Base-by-base conservation (phyloP, 2,113 vertebrate species). In the Oxyruncus cristatus region DNA sequence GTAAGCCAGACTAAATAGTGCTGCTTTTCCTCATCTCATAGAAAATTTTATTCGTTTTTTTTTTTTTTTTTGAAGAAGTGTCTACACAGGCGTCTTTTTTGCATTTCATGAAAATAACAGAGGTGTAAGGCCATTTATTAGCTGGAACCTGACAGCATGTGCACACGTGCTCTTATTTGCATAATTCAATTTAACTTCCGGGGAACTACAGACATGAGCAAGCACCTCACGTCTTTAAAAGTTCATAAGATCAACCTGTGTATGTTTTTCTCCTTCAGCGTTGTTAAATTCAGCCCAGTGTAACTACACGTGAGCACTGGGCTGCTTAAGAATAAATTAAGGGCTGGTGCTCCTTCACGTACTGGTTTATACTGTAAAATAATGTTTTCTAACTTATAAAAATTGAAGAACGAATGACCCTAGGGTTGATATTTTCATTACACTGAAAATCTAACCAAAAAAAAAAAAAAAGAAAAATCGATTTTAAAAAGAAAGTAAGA, bases 161-260 rank as follows among this genome's bases (percentile, higher is more conserved):
- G 87, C 65, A 92, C 32, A 63, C 77, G 61, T 78, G 53, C 39
- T 92, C 32, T 78, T 71, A 84, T 62, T 66, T 95, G 73, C 47
- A 92, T 86, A 93, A 94, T 79, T 65, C 68, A 77, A 20, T 89
- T 82, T 84, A 86, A 84, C 50, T 84, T 95, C 33, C n/a, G 12
- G 67, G 42, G 24, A 81, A 75, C 28, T 80, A 74, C 30, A 74
- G 37, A 84, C 42, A 77, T 55, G 52, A 86, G 37, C 67, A 86
- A 86, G 50, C 5, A 10, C 35, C 39, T 91, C 71, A 71, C 53
- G 9, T 79, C 67, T 86, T 96, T 83, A 63, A 28, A 80, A 89
- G 76, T 85, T n/a, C 6, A 0, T 15, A 41, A 62, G 33, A 59
- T 59, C 39, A 91, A 63, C 41, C 39, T 30, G 12, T 66, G 39